Evolutionary conservation across 2,797 vertebrate genomes (phyloP), one percentile per base, ranked within the genome.

Genomic region (Melanotaenia trifasciata): DNA sequence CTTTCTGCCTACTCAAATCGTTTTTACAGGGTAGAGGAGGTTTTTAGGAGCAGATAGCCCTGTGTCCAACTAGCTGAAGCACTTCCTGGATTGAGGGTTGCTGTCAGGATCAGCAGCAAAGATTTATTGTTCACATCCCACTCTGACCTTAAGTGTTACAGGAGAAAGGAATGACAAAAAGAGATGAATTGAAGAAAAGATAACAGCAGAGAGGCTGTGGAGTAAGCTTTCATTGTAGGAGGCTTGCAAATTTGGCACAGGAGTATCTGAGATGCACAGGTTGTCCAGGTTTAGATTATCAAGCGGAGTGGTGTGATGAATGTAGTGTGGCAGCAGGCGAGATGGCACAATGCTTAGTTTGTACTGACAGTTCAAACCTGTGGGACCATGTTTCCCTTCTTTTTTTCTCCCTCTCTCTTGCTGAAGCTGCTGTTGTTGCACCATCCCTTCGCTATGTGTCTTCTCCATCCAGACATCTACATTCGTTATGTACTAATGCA

Each of bases 91-190:
- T 85, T 70, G 82, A 89, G 87, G 81, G 71, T 64, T 65, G 74
- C 86, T 90, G 91, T 90, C 90, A 87, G 80, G 66, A 74, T 54
- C 33, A 33, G 54, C 74, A n/a, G 78, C 54, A 79, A 86, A 92
- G 92, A 93, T 92, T 89, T 90, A 93, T 93, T 36, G 87, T 45
- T 73, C 74, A 75, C 79, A 76, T 91, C 78, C 73, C 78, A 67
- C 74, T 70, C 75, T 85, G 87, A 90, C 89, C 90, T 89, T 80
- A 88, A 78, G 69, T 80, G 77, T 74, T 75, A 73, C 72, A 50
- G 60, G 80, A 84, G 66, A 79, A 78, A 68, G 72, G 70, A 73
- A 72, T 53, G 68, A 73, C 78, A 68, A 63, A 72, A 75, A 70
- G 67, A 82, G 76, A 85, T 79, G 88, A 83, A 85, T 72, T 76